phyloP scores from a whole-genome alignment of 2,113 vertebrate species.

The Takifugu bimaculatus region DNA sequence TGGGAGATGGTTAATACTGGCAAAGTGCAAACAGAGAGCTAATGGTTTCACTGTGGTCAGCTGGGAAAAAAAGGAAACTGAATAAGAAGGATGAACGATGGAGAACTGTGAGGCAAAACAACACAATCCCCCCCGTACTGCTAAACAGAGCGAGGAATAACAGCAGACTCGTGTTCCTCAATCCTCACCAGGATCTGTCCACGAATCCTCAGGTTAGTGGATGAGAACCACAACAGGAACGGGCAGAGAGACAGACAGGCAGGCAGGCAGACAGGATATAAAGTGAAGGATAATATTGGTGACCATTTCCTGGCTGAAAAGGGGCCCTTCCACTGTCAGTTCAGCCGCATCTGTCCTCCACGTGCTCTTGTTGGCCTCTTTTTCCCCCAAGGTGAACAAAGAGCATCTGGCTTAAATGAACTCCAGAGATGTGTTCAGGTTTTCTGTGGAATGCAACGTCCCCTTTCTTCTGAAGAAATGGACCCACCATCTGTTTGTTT shows the following conservation, averaged over 20 bases:
- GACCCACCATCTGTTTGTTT: slow-evolving; percentile 54
- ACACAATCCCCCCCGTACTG: no score
- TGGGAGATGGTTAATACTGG: slow-evolving; percentile 50
- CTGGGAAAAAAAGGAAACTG: slow-evolving; percentile 29
- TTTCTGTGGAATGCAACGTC: slow-evolving; percentile 52
- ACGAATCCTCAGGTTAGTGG: background rate
- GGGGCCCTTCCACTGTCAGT: background rate
- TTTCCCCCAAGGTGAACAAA: slow-evolving; percentile 53
- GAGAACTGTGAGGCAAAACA: background rate
- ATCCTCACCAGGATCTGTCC: slow-evolving; percentile 3
- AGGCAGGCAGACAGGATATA: no score
- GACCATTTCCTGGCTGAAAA: no score
- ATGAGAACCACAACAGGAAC: no score
- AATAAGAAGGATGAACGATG: slow-evolving; percentile 12
- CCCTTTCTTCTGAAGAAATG: slow-evolving; percentile 33
- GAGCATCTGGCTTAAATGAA: slow-evolving; percentile 48
- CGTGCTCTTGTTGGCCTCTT: slow-evolving; percentile 51
- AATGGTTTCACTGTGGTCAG: slow-evolving; percentile 66
- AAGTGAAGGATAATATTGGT: no score
- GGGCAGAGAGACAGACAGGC: background rate
- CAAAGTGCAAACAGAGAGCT: slow-evolving; percentile 48
- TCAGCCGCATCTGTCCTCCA: slow-evolving; percentile 23
- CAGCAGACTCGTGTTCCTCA: no score
- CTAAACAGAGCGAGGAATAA: no score
- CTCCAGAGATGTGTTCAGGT: slow-evolving; percentile 48